Evolutionary conservation across 2,797 vertebrate genomes (phyloP).

Genomic region (Parambassis ranga): DNA sequence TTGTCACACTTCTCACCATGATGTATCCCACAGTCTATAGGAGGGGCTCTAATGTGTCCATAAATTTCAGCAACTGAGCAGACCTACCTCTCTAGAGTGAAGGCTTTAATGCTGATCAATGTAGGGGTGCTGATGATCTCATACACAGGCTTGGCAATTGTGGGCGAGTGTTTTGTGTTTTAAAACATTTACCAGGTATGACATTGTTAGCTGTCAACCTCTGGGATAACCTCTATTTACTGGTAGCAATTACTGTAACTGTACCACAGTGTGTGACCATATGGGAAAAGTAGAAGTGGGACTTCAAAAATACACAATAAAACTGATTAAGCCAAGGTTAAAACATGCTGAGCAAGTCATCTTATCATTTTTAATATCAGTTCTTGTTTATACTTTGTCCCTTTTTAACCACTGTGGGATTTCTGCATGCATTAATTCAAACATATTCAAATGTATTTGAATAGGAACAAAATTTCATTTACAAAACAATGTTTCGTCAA

Average conservation of each 20-base stretch:
- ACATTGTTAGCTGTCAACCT: constrained; percentile 25
- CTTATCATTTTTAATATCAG: constrained; percentile 31
- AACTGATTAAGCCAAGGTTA: neutral
- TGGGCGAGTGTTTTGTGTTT: constrained; percentile 22
- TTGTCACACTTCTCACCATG: constrained; percentile 63
- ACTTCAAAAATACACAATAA: neutral
- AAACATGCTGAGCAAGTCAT: constrained; percentile 31
- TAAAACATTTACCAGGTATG: constrained; percentile 24
- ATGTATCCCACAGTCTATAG: constrained; percentile 62
- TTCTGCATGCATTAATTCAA: constrained; percentile 38
- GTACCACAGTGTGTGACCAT: too few species aligned
- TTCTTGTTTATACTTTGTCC: constrained; percentile 12
- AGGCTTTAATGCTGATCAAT: constrained; percentile 77
- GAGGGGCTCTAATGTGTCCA: constrained; percentile 69
- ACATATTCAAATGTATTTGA: constrained; percentile 46
- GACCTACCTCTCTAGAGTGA: constrained; percentile 49
- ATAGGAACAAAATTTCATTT: constrained; percentile 48
- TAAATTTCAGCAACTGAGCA: constrained; percentile 64
- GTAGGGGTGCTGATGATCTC: constrained; percentile 69
- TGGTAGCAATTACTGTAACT: neutral
- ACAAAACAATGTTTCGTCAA: constrained; percentile 44
- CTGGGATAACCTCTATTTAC: neutral
- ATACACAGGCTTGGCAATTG: constrained; percentile 44
- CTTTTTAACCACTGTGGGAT: constrained; percentile 18
- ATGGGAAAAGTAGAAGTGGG: neutral